These are phyloP conservation scores for Oligia fasciuncula DNA, from an alignment of 2,888 invertebrate species.

Conservation along the genomic window DNA sequence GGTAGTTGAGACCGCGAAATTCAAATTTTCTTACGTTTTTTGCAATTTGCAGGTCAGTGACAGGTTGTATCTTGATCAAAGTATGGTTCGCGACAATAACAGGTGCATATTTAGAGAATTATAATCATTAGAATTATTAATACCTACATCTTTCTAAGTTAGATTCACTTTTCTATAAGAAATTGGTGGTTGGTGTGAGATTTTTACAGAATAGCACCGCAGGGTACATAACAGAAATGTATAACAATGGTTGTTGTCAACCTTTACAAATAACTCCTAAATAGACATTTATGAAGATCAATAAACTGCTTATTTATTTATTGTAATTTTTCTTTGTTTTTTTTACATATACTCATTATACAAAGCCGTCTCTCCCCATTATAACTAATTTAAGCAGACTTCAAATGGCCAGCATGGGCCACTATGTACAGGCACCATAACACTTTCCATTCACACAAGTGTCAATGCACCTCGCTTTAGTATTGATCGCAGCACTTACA, in stretches of 20 bases:
- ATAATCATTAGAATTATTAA: no score
- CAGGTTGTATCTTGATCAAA: no score
- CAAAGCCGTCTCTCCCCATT: neutral
- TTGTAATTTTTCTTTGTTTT: neutral
- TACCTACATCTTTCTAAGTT: no score
- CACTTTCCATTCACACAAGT: constrained; percentile 7
- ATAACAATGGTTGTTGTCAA: neutral
- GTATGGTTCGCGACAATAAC: no score
- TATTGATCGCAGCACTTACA: constrained; percentile 48
- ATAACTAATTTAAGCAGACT: neutral
- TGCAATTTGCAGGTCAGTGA: no score
- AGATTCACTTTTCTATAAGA: no score
- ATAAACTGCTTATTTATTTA: neutral
- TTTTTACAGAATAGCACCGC: no score
- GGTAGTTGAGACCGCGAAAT: no score
- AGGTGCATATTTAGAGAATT: no score
- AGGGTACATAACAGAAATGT: no score
- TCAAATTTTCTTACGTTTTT: no score
- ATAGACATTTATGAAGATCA: neutral
- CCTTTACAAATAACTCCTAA: neutral
- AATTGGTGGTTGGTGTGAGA: no score
- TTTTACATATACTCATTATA: neutral
- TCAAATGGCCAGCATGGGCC: neutral
- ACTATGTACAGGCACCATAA: neutral
- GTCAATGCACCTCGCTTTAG: constrained; percentile 46